These are phyloP conservation scores for Lutraria rhynchaena DNA, from an alignment of 1,140 invertebrate genomes.

Conservation along the genomic window DNA sequence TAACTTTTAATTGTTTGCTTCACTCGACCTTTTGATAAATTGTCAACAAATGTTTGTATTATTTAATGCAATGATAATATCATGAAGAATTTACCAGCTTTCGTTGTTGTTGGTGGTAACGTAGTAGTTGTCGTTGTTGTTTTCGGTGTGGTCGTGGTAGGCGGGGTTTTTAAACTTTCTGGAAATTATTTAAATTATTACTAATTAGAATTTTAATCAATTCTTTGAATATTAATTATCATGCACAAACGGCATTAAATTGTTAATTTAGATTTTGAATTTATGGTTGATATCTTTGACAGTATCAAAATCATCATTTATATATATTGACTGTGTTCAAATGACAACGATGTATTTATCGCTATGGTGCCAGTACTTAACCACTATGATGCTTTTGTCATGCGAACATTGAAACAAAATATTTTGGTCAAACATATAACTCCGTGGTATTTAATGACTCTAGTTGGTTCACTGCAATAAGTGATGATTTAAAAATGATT, in stretches of 20 bases:
- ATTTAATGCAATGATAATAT: no score
- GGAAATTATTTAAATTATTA: neutral
- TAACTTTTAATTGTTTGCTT: neutral
- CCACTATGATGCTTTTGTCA: no score
- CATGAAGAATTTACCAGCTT: slow-evolving; percentile 18
- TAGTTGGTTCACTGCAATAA: no score
- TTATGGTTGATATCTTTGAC: no score
- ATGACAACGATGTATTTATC: neutral
- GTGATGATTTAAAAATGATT: no score
- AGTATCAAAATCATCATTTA: no score
- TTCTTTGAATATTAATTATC: neutral
- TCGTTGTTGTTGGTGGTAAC: slow-evolving; percentile 35
- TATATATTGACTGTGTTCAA: neutral
- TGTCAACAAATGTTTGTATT: neutral
- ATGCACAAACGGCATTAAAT: neutral
- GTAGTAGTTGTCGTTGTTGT: slow-evolving; percentile 39
- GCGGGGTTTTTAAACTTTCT: slow-evolving; percentile 4
- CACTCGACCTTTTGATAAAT: neutral
- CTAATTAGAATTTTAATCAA: no score
- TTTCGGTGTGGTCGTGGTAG: slow-evolving; percentile 35
- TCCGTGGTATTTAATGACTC: no score
- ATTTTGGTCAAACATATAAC: no score
- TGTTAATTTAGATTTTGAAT: no score
- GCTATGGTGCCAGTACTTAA: no score
- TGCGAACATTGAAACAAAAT: no score